Evolutionary conservation across 2,888 invertebrate species (phyloP).

Genomic region (Scaptomyza flava): DNA sequence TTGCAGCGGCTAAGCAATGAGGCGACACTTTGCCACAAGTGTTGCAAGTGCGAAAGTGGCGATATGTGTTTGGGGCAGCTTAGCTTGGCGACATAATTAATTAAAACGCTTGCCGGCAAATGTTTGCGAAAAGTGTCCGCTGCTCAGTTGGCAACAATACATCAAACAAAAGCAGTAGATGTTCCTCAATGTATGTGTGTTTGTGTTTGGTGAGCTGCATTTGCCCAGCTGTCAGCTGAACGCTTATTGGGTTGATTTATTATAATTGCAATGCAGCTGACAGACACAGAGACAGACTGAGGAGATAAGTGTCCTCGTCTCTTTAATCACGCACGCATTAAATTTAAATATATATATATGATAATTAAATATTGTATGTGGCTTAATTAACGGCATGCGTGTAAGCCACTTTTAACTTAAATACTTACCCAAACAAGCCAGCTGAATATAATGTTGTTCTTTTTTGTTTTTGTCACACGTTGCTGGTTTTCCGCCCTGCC

Average conservation of each 20-base stretch:
- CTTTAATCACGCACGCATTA: constrained; percentile 39
- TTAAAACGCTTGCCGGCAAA: constrained; percentile 60
- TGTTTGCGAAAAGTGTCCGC: constrained; percentile 76
- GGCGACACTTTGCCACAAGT: constrained; percentile 6
- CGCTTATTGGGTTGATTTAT: constrained; percentile 71
- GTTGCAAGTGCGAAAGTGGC: constrained; percentile 21
- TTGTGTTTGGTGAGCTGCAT: constrained; percentile 27
- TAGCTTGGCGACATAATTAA: constrained; percentile 68
- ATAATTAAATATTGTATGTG: constrained; percentile 33
- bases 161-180: constrained; percentile 42
- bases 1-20: constrained; percentile 10
- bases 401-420: constrained; percentile 39
- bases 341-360: constrained; percentile 5
- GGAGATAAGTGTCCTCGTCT: constrained; percentile 20
- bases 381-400: constrained; percentile 46
- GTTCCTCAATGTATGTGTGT: constrained; percentile 11
- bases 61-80: constrained; percentile 9
- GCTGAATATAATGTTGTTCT: background rate
- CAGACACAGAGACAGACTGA: constrained; percentile 31
- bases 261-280: constrained; percentile 72
- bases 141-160: constrained; percentile 60
- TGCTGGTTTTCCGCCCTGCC: constrained; percentile 7
- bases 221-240: constrained; percentile 57
- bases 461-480: background rate
- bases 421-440: constrained; percentile 44